Base-by-base conservation (phyloP, 1,140 invertebrate species). In the Aporrectodea caliginosa region DNA sequence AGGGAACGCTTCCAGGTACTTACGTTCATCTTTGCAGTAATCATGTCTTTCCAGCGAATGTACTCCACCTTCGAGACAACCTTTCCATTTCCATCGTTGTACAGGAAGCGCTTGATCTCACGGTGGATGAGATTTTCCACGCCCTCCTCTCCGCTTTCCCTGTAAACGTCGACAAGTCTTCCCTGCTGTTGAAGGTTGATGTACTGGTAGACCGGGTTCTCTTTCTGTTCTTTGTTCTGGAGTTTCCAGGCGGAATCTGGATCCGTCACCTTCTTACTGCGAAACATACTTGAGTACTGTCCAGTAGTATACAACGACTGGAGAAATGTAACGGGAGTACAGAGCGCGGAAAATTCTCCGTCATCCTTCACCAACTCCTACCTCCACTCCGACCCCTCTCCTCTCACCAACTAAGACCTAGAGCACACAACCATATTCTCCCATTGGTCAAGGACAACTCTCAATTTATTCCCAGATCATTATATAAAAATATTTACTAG, bases 31-130 rank as follows among this genome's bases (percentile, higher is more conserved):
- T 81, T 84, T 30, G 80, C 80, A 29, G 69, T 68, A 73, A 43
- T 92, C 80, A 93, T 92, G 72, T 93, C 95, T 85, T 95, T 96
- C 96, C 96, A 98, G 73, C 94, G 91, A 2, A 97, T 87, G 87
- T 95, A 98, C 84, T 98, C 96, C 0, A 94, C 92, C 32, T 94
- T 90, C 84, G 95, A 96, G 82, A 98, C 94, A 14, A 92, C 89
- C 84, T 94, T 91, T 0, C 95, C 94, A 84, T 93, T 92, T 6
- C 96, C 97, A 69, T 95, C 92, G 58, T 93, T 92, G 85, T 98
- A 98, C 92, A 97, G 93, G 83, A 96, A 92, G 0, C 94, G 91
- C 0, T 93, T 92, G 83, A 98, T 94, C 85, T 97, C 94, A 81
- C 96, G 94, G 30, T 92, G 90, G 33, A 97, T 94, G 58, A 97